These are phyloP conservation scores for Venturia canescens DNA, from an alignment of 1,140 invertebrate genomes.

Conservation along the genomic window DNA sequence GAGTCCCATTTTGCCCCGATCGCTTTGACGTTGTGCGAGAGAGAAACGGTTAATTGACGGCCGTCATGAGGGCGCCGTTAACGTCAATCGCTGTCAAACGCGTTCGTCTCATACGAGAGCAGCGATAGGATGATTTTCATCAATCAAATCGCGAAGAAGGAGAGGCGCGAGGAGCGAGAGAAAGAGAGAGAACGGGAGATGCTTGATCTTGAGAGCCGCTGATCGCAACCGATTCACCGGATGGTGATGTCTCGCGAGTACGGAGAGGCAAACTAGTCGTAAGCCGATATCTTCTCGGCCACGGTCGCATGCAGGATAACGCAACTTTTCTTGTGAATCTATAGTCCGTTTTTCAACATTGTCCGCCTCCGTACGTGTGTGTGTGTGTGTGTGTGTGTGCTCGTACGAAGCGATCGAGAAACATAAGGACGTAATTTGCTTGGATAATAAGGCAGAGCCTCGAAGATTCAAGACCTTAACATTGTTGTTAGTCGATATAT, in stretches of 20 bases:
- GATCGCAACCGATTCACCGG: conserved; percentile 22
- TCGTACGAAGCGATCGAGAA: neutral
- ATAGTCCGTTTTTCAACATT: neutral
- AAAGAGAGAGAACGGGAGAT: neutral
- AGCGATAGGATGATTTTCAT: conserved; percentile 19
- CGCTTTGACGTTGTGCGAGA: neutral
- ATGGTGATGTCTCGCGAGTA: conserved; percentile 26
- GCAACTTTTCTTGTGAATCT: conserved; percentile 5
- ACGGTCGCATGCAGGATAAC: conserved; percentile 24
- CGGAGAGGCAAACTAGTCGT: conserved; percentile 29
- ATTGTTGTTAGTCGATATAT: neutral
- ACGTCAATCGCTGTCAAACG: conserved; percentile 14
- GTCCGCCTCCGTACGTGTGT: neutral
- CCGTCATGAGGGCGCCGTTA: conserved; percentile 17
- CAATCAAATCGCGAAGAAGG: neutral
- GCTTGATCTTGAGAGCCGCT: conserved; percentile 14
- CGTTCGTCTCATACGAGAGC: neutral
- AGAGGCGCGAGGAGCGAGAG: neutral
- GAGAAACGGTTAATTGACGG: conserved; percentile 30
- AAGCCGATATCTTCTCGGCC: conserved; percentile 34
- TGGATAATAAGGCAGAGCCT: neutral
- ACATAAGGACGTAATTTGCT: neutral
- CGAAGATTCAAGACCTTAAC: neutral
- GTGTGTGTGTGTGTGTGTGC: no score
- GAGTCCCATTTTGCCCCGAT: no score